Evolutionary conservation across 1,140 invertebrate genomes (phyloP), one percentile per base, ranked within the genome.

Genomic region (Hylaeus volcanicus): DNA sequence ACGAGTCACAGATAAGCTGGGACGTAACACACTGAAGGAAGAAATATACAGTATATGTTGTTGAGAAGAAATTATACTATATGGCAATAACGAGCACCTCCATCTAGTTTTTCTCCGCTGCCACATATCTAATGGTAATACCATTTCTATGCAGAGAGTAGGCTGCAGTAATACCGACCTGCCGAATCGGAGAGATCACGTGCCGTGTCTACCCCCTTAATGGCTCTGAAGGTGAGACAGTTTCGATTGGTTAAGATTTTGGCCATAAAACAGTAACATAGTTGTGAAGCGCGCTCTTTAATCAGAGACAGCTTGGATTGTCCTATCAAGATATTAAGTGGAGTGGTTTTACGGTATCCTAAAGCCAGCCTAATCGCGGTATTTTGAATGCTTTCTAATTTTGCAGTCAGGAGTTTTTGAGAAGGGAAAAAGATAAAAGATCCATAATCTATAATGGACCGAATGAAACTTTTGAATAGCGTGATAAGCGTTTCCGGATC

Each of bases 321-420:
- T 61, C 14, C 60, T 61, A 61, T 26, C 14, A 39, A n/a, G 11
- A 56, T 79, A 11, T 55, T 15, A 64, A 2, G 4, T 51, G 69
- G 8, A 37, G 65, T 74, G 41, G 14, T 60, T 58, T n/a, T 73
- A 61, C 11, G 60, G 8, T 79, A 60, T 41, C 60, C 60, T 61
- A 61, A 61, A 5, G 26, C 15, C n/a, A n/a, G 6, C 15, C 26
- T 61, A 39, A 39, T 39, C 8, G 26, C 14, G 3, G 26, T 39
- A 56, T 60, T 48, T 58, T 43, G 9, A 55, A 55, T 55, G 26
- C 12, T 55, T 56, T 53, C 56, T 45, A 11, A 5, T 66, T 26
- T 51, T 53, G 48, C 53, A 55, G 53, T 55, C 3, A 55, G 12
- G 53, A 11, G 3, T 55, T 55, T 55, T 12, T 26, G 11, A 26